Percentiles rank a stretch among this genome's conserved stretches.
Conservation (phyloP, 2,888 invertebrate species). For the Napeogenes sylphis region DNA sequence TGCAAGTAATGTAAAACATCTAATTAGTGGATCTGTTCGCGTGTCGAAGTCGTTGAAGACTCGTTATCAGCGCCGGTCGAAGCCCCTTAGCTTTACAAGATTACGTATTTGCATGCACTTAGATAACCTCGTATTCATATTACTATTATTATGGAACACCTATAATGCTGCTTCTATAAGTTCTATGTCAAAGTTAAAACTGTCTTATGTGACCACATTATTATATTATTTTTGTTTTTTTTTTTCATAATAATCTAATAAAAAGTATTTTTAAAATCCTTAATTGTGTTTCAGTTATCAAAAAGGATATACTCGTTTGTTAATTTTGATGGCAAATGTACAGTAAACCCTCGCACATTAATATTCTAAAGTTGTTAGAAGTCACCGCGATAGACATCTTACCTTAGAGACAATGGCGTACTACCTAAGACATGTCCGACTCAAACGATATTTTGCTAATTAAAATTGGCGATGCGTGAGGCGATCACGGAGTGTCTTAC, state of each 20-base stretch:
- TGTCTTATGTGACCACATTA: too few species aligned
- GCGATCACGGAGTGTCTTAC: constrained; percentile 64
- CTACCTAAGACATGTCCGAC: constrained; percentile 46
- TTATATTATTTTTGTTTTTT: too few species aligned
- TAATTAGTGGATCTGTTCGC: constrained; percentile 38
- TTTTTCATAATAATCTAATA: too few species aligned
- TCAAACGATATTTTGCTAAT: constrained; percentile 70
- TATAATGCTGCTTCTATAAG: constrained; percentile 27
- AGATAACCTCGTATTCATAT: constrained; percentile 58
- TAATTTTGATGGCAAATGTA: constrained; percentile 8
- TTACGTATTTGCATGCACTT: constrained; percentile 61
- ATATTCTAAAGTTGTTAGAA: constrained; percentile 54
- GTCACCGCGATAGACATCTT: constrained; percentile 57
- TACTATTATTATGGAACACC: constrained; percentile 37
- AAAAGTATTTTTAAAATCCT: too few species aligned
- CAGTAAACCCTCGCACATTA: constrained; percentile 39
- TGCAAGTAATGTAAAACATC: constrained; percentile 22
- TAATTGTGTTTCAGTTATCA: too few species aligned
- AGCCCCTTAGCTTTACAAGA: constrained; percentile 64
- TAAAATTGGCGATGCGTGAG: constrained; percentile 75
- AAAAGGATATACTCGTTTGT: too few species aligned
- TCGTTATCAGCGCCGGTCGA: constrained; percentile 65
- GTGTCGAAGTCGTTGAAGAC: constrained; percentile 39
- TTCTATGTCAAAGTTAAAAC: constrained; percentile 22
- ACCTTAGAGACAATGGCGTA: constrained; percentile 54